Evolutionary conservation across 2,113 vertebrate genomes (phyloP).

Genomic region (Misgurnus mizolepis): DNA sequence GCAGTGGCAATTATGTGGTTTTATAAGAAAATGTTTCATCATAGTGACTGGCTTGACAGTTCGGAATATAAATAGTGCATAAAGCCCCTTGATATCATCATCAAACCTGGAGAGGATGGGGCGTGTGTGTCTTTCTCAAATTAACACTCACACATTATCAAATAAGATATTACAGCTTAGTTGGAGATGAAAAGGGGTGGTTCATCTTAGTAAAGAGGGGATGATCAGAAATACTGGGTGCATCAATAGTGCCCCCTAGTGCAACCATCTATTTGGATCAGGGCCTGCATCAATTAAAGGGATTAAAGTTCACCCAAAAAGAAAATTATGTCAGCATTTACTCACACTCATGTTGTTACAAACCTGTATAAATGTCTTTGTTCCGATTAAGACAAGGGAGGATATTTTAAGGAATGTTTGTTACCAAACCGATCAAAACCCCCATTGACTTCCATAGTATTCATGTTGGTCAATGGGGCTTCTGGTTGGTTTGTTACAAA

Average conservation of each 20-base stretch:
- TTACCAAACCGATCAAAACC: too few species aligned
- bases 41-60: conserved; percentile 24
- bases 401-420: not conserved
- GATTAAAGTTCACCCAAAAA: not conserved
- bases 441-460: too few species aligned
- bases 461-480: too few species aligned
- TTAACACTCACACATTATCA: conserved; percentile 46
- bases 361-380: not conserved
- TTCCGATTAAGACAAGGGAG: not conserved
- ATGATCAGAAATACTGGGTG: conserved; percentile 18
- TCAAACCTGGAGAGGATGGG: conserved; percentile 10
- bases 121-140: conserved; percentile 16
- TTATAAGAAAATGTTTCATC: conserved; percentile 3
- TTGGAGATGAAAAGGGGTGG: conserved; percentile 40
- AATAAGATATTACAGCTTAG: conserved; percentile 47
- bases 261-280: conserved; percentile 3
- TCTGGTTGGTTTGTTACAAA: too few species aligned
- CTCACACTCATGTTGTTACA: not conserved
- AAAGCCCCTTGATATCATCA: conserved; percentile 7
- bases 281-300: not conserved
- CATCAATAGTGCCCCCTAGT: conserved; percentile 57
- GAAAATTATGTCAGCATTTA: not conserved
- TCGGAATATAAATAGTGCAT: conserved; percentile 29
- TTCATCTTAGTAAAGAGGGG: conserved; percentile 28
- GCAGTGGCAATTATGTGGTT: conserved; percentile 1